A percentile compares a stretch with the other conserved stretches of the same genome.
These are phyloP conservation scores for Cephus sareptanus DNA, from an alignment of 2,888 invertebrate genomes.

Conservation along the genomic window DNA sequence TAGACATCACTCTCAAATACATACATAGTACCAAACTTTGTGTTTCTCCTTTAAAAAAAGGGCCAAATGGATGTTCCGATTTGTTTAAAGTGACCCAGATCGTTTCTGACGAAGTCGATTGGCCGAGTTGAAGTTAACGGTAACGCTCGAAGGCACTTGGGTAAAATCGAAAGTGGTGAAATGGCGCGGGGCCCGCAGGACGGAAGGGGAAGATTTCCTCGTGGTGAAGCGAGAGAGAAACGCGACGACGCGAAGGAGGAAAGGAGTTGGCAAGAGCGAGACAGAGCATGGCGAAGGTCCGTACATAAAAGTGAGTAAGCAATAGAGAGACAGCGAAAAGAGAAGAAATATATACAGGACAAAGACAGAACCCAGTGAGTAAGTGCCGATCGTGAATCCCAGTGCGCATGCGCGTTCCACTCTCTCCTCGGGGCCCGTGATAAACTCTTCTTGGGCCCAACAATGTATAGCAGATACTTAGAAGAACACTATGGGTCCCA, in stretches of 20 bases:
- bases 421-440: not conserved
- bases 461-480: not conserved
- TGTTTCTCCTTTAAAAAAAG: not conserved
- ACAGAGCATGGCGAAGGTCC: not conserved
- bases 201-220: slow-evolving; percentile 10
- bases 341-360: slow-evolving; percentile 10
- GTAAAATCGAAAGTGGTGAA: slow-evolving; percentile 52
- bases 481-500: not conserved
- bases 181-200: slow-evolving; percentile 26
- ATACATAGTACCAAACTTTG: too few relatives aligned
- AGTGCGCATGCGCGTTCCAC: not conserved
- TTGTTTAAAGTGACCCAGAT: slow-evolving; percentile 40
- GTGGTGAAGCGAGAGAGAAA: not conserved
- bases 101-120: slow-evolving; percentile 28
- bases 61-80: slow-evolving; percentile 20
- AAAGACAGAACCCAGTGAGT: slow-evolving; percentile 7
- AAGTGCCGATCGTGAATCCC: not conserved
- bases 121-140: slow-evolving; percentile 37
- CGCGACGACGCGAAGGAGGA: slow-evolving; percentile 2
- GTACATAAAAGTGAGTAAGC: not conserved
- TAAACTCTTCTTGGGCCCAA: not conserved
- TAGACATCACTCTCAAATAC: too few relatives aligned
- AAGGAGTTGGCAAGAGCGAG: slow-evolving; percentile 17
- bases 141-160: slow-evolving; percentile 28
- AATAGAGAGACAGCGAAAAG: slow-evolving; percentile 1